These are phyloP conservation scores for Nomada flava DNA, from an alignment of 2,888 invertebrate genomes.

Conservation along the genomic window DNA sequence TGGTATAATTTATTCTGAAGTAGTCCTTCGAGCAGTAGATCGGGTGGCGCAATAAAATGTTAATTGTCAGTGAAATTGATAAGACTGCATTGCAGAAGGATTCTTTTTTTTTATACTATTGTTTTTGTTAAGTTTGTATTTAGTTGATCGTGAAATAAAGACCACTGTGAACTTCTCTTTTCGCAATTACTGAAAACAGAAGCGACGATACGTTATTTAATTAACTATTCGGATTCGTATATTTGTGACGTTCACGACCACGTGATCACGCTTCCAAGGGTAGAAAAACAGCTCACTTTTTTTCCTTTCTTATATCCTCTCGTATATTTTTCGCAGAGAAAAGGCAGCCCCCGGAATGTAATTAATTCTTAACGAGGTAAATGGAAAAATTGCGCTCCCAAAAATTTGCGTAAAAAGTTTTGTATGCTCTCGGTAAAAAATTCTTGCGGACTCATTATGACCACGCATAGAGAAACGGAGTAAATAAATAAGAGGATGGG, in stretches of 20 bases:
- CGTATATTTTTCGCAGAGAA: background rate
- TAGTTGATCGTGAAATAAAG: background rate
- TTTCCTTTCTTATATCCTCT: slow-evolving; percentile 7
- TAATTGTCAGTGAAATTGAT: slow-evolving; percentile 12
- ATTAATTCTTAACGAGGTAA: slow-evolving; percentile 40
- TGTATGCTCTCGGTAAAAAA: slow-evolving; percentile 4
- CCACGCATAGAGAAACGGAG: background rate
- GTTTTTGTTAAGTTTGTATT: too few species aligned
- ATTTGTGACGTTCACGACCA: slow-evolving; percentile 5
- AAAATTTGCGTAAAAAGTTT: slow-evolving; percentile 1
- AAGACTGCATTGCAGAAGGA: too few species aligned
- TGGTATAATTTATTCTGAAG: slow-evolving; percentile 1
- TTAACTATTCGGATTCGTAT: slow-evolving; percentile 13
- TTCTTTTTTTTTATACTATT: too few species aligned
- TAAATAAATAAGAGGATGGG: background rate
- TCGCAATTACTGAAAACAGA: background rate
- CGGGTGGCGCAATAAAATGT: background rate
- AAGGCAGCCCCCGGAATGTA: slow-evolving; percentile 24
- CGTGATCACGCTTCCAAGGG: background rate
- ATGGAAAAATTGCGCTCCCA: background rate
- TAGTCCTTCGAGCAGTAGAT: background rate
- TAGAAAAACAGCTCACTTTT: background rate
- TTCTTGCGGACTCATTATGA: background rate
- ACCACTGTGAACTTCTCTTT: background rate
- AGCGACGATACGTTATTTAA: slow-evolving; percentile 28